phyloP scores from a whole-genome alignment of 2,797 vertebrate species.

The Pseudochirops cupreus region DNA sequence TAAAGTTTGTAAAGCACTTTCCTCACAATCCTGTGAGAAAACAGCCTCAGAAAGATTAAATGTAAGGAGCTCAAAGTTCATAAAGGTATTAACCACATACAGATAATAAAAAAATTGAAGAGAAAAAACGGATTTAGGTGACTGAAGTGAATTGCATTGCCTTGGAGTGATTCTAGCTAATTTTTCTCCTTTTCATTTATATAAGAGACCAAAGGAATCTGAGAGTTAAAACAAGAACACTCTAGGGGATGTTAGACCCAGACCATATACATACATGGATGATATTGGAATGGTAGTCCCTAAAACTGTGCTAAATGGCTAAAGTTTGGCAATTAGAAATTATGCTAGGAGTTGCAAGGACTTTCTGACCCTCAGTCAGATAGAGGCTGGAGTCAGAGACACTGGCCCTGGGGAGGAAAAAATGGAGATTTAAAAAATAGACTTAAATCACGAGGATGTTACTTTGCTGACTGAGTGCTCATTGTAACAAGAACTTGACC shows the following conservation, averaged over 20 bases:
- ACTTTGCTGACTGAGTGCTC: not conserved
- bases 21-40: not conserved
- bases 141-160: not conserved
- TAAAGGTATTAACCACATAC: not conserved
- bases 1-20: not conserved
- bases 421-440: not conserved
- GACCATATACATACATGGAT: not conserved
- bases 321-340: not conserved
- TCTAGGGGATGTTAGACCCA: not conserved
- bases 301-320: not conserved
- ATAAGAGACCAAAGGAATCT: not conserved
- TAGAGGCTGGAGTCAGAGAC: not conserved
- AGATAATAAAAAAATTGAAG: not conserved
- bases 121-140: not conserved
- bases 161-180: not conserved
- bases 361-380: not conserved
- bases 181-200: not conserved
- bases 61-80: not conserved
- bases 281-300: not conserved
- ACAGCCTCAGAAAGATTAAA: not conserved
- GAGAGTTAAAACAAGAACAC: not conserved
- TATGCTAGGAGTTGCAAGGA: not conserved
- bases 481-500: not conserved
- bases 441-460: not conserved
- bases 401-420: not conserved